Evolutionary conservation across 2,797 vertebrate species (phyloP), one percentile per base, ranked within the genome.

Genomic region (Cryptoprocta ferox): DNA sequence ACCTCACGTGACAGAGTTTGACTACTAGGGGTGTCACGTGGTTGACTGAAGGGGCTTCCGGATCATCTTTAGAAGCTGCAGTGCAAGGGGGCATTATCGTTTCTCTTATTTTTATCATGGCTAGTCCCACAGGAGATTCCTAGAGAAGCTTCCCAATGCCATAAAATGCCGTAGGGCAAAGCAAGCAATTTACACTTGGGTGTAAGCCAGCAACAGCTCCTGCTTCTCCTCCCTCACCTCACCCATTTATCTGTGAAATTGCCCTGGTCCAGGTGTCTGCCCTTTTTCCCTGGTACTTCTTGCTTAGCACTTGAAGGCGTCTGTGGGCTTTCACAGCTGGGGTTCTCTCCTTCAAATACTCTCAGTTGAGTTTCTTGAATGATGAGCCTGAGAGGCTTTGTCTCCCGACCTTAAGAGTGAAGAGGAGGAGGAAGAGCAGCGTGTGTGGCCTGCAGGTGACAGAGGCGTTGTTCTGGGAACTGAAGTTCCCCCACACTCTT

Each of bases 311-410:
- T 90, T 92, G 53, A 82, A 71, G 91, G 37, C 59, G 75, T 82
- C 37, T 90, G 93, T 53, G 84, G 89, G 94, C 80, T 63, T 97
- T 96, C 92, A 92, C 26, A 88, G 42, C 32, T 91, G 14, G 56
- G 76, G 89, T 89, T 97, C n/a, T 96, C 97, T 92, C 39, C 39
- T 98, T 97, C 96, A 97, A 78, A 96, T 94, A 48, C 24, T 66
- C 30, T 56, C 45, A 1, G 32, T 97, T 97, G 97, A 85, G 50
- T 42, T 97, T 96, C 89, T 96, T 71, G 65, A 53, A 37, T 48
- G 56, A 28, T 53, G 88, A 78, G 11, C 15, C 61, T 80, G 71
- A 97, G 93, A 96, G 18, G 59, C 48, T 88, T 53, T 35, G 80
- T 81, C 24, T 78, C 59, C 11, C 84, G 21, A 28, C 32, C 4